Conservation (phyloP, 2,113 vertebrate species). For the Eulacestoma nigropectus region DNA sequence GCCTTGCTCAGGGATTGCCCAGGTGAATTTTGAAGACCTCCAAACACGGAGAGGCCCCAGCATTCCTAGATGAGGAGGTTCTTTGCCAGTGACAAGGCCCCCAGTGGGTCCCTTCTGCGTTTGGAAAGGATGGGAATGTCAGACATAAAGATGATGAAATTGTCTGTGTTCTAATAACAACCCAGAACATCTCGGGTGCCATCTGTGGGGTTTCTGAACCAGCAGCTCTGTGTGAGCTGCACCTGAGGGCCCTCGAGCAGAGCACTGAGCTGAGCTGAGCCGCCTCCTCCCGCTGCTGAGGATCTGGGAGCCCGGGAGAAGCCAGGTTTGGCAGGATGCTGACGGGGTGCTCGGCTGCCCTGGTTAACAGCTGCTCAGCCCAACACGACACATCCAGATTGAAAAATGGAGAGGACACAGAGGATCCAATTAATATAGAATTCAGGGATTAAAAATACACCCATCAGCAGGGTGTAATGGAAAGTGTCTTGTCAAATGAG, state of each 20-base stretch:
- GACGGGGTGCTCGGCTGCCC: rapidly evolving
- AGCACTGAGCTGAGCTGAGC: rapidly evolving
- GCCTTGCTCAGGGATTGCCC: background rate
- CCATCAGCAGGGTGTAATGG: background rate
- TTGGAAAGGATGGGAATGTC: background rate
- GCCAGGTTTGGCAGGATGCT: background rate
- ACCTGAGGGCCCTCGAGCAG: background rate
- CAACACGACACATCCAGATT: background rate
- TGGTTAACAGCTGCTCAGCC: background rate
- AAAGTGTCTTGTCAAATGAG: background rate
- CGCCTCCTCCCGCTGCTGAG: rapidly evolving
- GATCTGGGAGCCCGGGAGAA: background rate
- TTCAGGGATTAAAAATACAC: background rate
- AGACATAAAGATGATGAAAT: background rate
- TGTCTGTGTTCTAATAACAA: background rate
- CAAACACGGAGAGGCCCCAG: background rate
- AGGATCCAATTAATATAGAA: background rate
- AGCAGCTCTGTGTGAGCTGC: background rate
- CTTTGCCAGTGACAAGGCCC: background rate
- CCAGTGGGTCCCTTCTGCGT: rapidly evolving
- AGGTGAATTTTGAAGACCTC: background rate
- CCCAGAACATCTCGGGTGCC: background rate
- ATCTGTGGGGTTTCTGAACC: background rate
- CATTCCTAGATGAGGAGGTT: background rate
- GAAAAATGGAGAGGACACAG: background rate